phyloP scores from a whole-genome alignment of 2,113 vertebrate genomes.

The Xiphophorus maculatus region DNA sequence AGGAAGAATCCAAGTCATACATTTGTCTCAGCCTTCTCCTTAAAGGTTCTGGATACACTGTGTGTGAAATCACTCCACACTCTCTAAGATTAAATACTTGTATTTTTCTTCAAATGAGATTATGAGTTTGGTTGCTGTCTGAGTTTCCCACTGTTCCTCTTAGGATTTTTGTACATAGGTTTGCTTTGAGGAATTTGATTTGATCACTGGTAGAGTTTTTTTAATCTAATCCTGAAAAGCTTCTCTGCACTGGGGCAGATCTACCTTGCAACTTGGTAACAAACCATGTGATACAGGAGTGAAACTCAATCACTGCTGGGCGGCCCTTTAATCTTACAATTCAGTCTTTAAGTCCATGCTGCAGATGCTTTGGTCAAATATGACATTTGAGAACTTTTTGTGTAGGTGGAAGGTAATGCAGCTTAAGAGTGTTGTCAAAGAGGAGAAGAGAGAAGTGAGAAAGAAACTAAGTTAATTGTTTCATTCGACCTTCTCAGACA shows the following conservation, averaged over 20 bases:
- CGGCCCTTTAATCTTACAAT: not conserved
- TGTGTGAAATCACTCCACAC: too few species aligned
- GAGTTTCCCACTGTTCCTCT: not conserved
- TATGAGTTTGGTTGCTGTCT: not conserved
- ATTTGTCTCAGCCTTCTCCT: not conserved
- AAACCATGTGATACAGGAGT: not conserved
- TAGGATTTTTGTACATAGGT: not conserved
- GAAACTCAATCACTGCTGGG: not conserved
- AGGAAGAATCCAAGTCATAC: not conserved
- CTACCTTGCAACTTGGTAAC: not conserved
- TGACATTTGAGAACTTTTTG: not conserved
- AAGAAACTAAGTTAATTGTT: not conserved
- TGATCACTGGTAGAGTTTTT: not conserved
- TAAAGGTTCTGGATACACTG: not conserved
- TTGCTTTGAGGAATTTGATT: not conserved
- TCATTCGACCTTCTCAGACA: not conserved
- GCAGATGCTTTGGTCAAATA: slow-evolving; percentile 6
- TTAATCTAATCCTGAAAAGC: not conserved
- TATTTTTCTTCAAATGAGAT: not conserved
- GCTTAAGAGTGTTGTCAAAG: not conserved
- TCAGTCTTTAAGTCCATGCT: not conserved
- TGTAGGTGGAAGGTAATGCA: slow-evolving; percentile 1
- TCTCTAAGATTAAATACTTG: not conserved
- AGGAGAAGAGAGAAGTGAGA: not conserved
- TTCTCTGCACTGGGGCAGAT: not conserved